Conservation (phyloP, 2,888 invertebrate genomes). For the Eucriotettix oculatus region DNA sequence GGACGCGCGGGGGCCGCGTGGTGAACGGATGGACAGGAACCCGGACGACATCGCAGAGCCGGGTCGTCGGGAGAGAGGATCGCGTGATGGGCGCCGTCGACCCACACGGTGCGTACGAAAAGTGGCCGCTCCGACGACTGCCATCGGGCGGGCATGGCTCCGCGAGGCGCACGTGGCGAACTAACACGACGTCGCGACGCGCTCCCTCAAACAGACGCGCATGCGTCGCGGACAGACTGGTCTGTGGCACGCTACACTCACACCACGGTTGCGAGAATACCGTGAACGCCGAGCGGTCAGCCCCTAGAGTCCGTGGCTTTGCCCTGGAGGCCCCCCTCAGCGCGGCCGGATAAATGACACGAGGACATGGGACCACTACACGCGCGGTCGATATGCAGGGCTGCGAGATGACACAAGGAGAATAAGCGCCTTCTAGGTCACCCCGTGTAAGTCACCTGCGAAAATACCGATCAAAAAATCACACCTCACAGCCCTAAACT, state of each 20-base stretch:
- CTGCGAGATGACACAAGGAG: too few relatives aligned
- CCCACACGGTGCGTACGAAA: slow-evolving; percentile 45
- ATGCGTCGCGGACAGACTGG: neutral
- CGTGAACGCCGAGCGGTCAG: too few relatives aligned
- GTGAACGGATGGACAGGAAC: slow-evolving; percentile 33
- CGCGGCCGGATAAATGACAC: too few relatives aligned
- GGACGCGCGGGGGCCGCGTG: neutral
- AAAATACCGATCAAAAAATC: too few relatives aligned
- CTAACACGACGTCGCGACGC: neutral
- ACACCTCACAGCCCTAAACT: too few relatives aligned
- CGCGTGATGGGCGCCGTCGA: slow-evolving; percentile 52
- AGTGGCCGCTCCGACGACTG: slow-evolving; percentile 37
- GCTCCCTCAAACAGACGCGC: neutral
- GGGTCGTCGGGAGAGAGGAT: slow-evolving; percentile 48
- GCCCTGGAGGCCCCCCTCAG: too few relatives aligned
- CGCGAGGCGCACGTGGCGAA: neutral
- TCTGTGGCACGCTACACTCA: neutral
- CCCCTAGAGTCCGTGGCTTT: too few relatives aligned
- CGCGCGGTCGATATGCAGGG: too few relatives aligned
- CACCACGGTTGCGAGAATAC: neutral
- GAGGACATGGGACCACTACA: too few relatives aligned
- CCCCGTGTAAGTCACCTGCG: too few relatives aligned
- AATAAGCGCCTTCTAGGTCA: too few relatives aligned
- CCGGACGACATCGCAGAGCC: slow-evolving; percentile 27
- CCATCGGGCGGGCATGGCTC: slow-evolving; percentile 33